Evolutionary conservation across 2,113 vertebrate genomes (phyloP), one percentile per base, ranked within the genome.

Genomic region (Anguilla rostrata): DNA sequence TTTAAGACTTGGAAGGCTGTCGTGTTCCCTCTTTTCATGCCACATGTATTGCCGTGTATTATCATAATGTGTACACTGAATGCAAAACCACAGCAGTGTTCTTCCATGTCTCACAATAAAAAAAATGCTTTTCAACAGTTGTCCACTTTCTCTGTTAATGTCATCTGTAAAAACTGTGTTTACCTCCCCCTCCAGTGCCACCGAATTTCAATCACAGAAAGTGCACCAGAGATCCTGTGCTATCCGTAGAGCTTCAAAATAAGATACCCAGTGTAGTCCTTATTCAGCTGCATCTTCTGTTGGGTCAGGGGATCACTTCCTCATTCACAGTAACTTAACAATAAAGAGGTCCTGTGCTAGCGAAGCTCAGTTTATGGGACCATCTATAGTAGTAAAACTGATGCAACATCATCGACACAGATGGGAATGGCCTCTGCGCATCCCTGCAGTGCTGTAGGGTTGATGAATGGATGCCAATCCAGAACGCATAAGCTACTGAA

Each of bases 101-200:
- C 90, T 92, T 84, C 82, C 88, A 82, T 88, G 86, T 88, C n/a
- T 83, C 88, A 87, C 89, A 95, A 93, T 95, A 95, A 96, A 95
- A 85, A 95, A 96, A 94, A 86, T 90, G 89, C 91, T 89, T 91
- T 53, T 86, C 90, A 60, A 8, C 49, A 75, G 1, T n/a, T 29
- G n/a, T 29, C 2, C 71, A 34, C 29, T 75, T n/a, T n/a, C 71
- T 75, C n/a, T 2, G n/a, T 75, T 34, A 75, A 75, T 75, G 22
- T 4, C 60, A 66, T 20, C 49, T 53, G 8, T 53, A 53, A 12
- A 11, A 12, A 66, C 18, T 26, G 5, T 66, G 26, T 26, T 26
- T 66, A 20, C 60, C 60, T 6, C 60, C 22, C 5, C 2, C 26
- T 66, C 5, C 22, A 22, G 60, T 26, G 60, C 22, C 60, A 66